phyloP scores from a whole-genome alignment of 2,797 vertebrate species.

The Rhincodon typus region DNA sequence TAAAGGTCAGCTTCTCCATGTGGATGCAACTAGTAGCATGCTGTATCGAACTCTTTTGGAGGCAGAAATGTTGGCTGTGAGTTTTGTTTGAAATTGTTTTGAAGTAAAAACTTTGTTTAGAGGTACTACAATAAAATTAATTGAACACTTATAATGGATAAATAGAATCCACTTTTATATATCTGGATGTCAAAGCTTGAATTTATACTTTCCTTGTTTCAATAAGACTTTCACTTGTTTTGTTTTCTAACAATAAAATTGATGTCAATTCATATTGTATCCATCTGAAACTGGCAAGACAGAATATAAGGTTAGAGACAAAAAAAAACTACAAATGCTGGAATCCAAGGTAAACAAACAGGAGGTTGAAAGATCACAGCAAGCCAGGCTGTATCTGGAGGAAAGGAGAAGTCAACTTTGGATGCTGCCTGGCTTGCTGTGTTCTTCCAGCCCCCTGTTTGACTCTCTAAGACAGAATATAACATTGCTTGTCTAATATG shows the following conservation, averaged over 20 bases:
- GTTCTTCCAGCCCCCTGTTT: too few species aligned
- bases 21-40: slow-evolving; percentile 98
- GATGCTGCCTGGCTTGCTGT: too few species aligned
- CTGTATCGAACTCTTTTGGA: slow-evolving; percentile 92
- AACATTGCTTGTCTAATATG: not conserved
- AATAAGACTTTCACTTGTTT: not conserved
- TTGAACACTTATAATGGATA: not conserved
- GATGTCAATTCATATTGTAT: not conserved
- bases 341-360: too few species aligned
- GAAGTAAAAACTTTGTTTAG: not conserved
- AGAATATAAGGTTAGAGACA: too few species aligned
- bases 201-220: not conserved
- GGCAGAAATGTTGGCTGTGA: slow-evolving; percentile 96
- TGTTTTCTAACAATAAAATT: not conserved
- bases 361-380: too few species aligned
- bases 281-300: not conserved
- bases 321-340: too few species aligned
- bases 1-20: slow-evolving; percentile 93
- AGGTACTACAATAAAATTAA: not conserved
- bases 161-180: not conserved
- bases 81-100: slow-evolving; percentile 47
- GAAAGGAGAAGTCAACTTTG: too few species aligned
- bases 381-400: too few species aligned
- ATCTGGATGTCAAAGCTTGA: not conserved
- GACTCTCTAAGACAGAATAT: too few species aligned